A percentile compares a stretch with the other conserved stretches of the same genome.
These are phyloP conservation scores for Zosterops japonicus DNA, from an alignment of 2,113 vertebrate species.

Conservation along the genomic window DNA sequence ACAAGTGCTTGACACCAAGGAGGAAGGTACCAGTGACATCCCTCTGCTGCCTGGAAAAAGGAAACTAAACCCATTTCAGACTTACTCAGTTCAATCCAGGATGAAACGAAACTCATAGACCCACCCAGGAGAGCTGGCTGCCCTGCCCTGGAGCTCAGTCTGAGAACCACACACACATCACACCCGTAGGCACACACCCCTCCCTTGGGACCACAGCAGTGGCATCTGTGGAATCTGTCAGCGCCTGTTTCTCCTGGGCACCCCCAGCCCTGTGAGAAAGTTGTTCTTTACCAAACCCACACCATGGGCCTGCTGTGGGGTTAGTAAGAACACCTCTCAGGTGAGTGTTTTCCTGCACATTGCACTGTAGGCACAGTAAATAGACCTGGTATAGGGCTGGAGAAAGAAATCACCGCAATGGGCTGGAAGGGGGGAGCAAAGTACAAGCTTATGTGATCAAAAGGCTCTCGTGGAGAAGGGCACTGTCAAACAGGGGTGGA, in stretches of 20 bases:
- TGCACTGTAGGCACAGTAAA: neutral
- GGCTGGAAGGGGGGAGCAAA: rapidly evolving
- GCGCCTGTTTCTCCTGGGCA: neutral
- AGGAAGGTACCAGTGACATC: neutral
- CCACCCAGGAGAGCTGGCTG: neutral
- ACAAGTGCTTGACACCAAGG: neutral
- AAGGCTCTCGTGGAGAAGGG: neutral
- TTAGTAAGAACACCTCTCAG: neutral
- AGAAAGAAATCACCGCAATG: rapidly evolving
- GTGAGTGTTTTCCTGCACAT: rapidly evolving
- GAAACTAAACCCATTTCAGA: neutral
- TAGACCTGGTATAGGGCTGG: rapidly evolving
- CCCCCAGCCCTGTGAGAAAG: neutral
- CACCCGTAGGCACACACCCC: too few relatives aligned
- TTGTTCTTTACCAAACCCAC: neutral
- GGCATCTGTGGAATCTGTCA: neutral
- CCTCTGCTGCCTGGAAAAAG: neutral
- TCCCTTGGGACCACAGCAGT: rapidly evolving
- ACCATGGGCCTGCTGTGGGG: neutral
- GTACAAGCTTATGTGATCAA: neutral
- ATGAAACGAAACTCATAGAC: neutral
- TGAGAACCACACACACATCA: neutral
- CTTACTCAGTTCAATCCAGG: neutral
- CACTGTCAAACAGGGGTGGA: rapidly evolving
- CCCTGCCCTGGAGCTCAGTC: neutral